A percentile compares a stretch with the other conserved stretches of the same genome.
phyloP scores from a whole-genome alignment of 2,888 invertebrate genomes.

The Drosophila engyochracea region DNA sequence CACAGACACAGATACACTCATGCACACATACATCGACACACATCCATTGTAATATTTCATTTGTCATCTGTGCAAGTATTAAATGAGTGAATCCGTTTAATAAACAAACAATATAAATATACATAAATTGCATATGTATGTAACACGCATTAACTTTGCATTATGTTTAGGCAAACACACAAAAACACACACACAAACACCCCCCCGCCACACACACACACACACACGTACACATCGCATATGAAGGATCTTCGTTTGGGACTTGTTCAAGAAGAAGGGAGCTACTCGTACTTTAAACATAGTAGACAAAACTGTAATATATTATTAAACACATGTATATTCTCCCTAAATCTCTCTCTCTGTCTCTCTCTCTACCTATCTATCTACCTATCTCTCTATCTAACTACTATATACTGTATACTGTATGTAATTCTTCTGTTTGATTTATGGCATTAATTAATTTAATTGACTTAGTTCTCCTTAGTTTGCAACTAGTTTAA shows the following conservation, averaged over 20 bases:
- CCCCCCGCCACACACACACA: not conserved
- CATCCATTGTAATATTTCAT: slow-evolving; percentile 75
- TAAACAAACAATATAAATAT: slow-evolving; percentile 39
- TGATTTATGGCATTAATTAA: slow-evolving; percentile 37
- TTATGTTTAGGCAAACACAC: slow-evolving; percentile 46
- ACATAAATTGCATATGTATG: slow-evolving; percentile 38
- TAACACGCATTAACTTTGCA: slow-evolving; percentile 46
- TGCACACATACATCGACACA: slow-evolving; percentile 17
- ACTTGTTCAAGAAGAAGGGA: slow-evolving; percentile 39
- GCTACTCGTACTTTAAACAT: slow-evolving; percentile 65
- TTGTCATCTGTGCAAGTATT: slow-evolving; percentile 73
- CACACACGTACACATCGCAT: not conserved
- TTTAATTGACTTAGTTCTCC: slow-evolving; percentile 32
- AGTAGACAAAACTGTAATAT: slow-evolving; percentile 69
- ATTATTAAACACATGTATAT: slow-evolving; percentile 46
- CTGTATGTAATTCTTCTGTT: slow-evolving; percentile 42
- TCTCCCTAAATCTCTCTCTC: slow-evolving; percentile 34
- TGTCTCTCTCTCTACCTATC: slow-evolving; percentile 13
- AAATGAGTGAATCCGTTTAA: slow-evolving; percentile 71
- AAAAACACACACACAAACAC: not conserved
- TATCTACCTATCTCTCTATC: slow-evolving; percentile 19
- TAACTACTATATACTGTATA: slow-evolving; percentile 28
- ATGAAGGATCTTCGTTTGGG: slow-evolving; percentile 47
- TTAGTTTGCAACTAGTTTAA: slow-evolving; percentile 41
- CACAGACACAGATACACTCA: slow-evolving; percentile 10